Base-by-base conservation (phyloP, 2,888 invertebrate genomes). In the Drosophila prolongata region DNA sequence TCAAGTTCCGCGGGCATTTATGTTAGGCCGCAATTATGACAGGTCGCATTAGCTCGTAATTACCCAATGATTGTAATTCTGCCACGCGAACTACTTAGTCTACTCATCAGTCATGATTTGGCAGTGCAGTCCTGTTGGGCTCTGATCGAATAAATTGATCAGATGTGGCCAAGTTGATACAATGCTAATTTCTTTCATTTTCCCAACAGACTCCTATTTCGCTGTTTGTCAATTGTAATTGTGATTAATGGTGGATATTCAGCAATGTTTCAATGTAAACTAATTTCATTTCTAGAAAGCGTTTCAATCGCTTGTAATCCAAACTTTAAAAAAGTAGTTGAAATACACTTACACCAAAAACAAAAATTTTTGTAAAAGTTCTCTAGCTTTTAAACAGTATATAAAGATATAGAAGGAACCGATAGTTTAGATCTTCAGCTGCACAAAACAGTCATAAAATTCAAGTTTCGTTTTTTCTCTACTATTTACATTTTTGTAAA, bases 1-100 rank as follows among this genome's bases (percentile, higher is more conserved):
- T 69, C 47, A 38, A 47, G 68, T 60, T 60, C 42, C 61, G 24
- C 42, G 46, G 35, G 44, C 59, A 61, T 46, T 61, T 61, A 61
- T 61, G 60, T 44, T 60, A 44, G 27, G 24, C n/a, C 14, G 38
- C 44, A n/a, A 53, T 66, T 65, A 65, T 53, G 53, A 65, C 46
- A 46, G 53, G 66, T 66, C 67, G 65, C 46, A 66, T 46, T 53
- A 67, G 44, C 67, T 46, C 38, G 65, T 37, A 65, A 66, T 66
- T 47, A 47, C 54, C 38, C 65, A 65, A 65, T 65, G 53, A 66
- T 65, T 65, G 50, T 52, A 46, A 24, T 65, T 46, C 24, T 37
- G 11, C 44, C 44, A 46, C 46, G 34, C 10, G 37, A 66, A 46
- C 65, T 62, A 24, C 49, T 49, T 49, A 49, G 49, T 35, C 49